Evolutionary conservation across 2,113 vertebrate species (phyloP).

Genomic region (Leucosticte australis): DNA sequence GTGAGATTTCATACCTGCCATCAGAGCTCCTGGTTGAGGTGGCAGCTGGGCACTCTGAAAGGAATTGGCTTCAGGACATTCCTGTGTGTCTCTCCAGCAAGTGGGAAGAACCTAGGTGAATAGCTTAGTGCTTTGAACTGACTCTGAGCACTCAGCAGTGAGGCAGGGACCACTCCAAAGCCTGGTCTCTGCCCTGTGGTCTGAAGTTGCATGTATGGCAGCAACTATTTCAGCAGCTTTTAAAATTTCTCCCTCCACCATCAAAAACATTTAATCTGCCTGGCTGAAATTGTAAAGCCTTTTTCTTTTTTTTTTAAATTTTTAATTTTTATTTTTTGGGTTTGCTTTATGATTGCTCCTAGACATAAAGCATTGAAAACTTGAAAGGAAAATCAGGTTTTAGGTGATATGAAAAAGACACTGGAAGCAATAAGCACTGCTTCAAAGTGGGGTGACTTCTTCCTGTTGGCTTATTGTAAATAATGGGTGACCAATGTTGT

Average conservation of each 20-base stretch:
- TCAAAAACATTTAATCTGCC: not conserved
- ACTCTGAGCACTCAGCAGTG: fast-evolving
- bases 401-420: not conserved
- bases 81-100: not conserved
- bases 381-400: not conserved
- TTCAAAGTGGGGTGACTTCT: not conserved
- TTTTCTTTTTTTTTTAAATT: too few species aligned
- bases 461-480: not conserved
- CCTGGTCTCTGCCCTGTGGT: fast-evolving
- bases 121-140: not conserved
- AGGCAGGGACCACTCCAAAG: not conserved
- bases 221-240: not conserved
- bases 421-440: not conserved
- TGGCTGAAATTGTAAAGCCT: not conserved
- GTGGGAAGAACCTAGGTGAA: not conserved
- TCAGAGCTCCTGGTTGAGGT: not conserved
- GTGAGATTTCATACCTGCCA: not conserved
- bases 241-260: not conserved
- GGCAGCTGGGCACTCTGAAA: not conserved
- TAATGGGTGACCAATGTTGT: not conserved
- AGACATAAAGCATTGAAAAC: not conserved
- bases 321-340: not conserved
- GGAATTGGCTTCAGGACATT: not conserved
- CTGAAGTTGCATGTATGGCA: not conserved
- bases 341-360: not conserved